Evolutionary conservation across 2,888 invertebrate species (phyloP).

Genomic region (Yponomeuta malinellus): DNA sequence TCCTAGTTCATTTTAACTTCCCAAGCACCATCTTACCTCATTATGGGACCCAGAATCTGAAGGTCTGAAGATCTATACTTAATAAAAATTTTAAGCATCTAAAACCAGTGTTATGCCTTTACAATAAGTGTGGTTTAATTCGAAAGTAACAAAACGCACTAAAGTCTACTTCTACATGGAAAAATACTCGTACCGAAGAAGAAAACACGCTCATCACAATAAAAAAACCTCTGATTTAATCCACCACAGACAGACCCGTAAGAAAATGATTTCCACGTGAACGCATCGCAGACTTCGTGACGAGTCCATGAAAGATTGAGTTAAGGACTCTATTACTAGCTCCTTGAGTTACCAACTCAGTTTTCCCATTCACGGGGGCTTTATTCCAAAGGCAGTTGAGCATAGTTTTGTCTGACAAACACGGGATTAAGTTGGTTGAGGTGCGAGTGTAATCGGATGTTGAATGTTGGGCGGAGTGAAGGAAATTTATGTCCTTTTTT

Average conservation of each 20-base stretch:
- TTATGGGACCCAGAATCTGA: no score
- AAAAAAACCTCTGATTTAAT: conserved; percentile 3
- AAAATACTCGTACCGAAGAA: not conserved
- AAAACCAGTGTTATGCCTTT: no score
- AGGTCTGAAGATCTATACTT: no score
- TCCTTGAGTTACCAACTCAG: not conserved
- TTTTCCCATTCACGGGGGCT: not conserved
- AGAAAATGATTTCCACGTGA: conserved; percentile 44
- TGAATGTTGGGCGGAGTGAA: conserved; percentile 6
- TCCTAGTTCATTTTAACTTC: no score
- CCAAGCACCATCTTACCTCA: no score
- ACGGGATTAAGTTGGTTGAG: not conserved
- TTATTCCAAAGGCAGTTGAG: conserved; percentile 1
- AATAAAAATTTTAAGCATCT: no score
- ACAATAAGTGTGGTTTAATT: no score
- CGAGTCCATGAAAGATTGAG: conserved; percentile 48
- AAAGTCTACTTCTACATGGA: not conserved
- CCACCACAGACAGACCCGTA: conserved; percentile 23
- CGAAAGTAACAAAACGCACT: no score
- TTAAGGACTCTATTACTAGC: conserved; percentile 43
- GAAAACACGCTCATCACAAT: not conserved
- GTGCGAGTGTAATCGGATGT: conserved; percentile 10
- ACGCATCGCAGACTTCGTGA: conserved; percentile 46
- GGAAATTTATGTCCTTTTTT: conserved; percentile 1
- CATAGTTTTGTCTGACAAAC: not conserved